These are phyloP conservation scores for Ammodytes marinus DNA, from an alignment of 2,113 vertebrate genomes.

Conservation along the genomic window DNA sequence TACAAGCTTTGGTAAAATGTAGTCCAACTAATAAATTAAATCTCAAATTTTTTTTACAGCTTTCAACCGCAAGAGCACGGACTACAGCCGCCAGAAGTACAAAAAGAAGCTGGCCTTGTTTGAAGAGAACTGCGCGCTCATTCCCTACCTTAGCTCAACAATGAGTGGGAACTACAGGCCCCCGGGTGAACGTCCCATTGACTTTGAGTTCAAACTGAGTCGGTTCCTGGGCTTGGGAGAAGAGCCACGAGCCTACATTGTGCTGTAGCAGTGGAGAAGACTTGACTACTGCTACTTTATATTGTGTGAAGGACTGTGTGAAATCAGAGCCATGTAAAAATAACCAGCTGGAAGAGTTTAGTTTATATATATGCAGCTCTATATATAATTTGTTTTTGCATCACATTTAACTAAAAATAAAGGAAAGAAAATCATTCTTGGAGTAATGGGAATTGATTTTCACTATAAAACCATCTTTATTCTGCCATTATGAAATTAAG, in stretches of 20 bases:
- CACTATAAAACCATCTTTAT: not conserved
- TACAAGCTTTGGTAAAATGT: not conserved
- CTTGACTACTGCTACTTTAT: not conserved
- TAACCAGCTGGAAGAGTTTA: not conserved
- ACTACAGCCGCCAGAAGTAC: slow-evolving; percentile 84
- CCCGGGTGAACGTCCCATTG: slow-evolving; percentile 82
- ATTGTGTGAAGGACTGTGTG: not conserved
- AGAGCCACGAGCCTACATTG: slow-evolving; percentile 47
- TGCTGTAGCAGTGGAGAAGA: slow-evolving; percentile 41
- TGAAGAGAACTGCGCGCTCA: slow-evolving; percentile 89
- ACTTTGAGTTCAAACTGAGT: slow-evolving; percentile 87
- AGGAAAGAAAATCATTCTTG: not conserved
- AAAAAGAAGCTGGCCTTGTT: slow-evolving; percentile 89
- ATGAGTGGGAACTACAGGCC: slow-evolving; percentile 86
- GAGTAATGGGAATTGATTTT: not conserved
- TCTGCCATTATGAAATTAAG: not conserved
- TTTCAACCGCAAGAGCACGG: slow-evolving; percentile 87
- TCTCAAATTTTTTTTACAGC: slow-evolving; percentile 79
- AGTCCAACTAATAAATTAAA: not conserved
- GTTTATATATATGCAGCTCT: not conserved
- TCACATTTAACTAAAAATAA: not conserved
- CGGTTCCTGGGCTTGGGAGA: slow-evolving; percentile 87
- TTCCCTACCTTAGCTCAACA: slow-evolving; percentile 87
- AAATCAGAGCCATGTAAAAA: not conserved
- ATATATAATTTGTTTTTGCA: not conserved